A percentile compares a stretch with the other conserved stretches of the same genome.
Evolutionary conservation across 2,797 vertebrate species (phyloP).

Genomic region (Glyptemys insculpta): DNA sequence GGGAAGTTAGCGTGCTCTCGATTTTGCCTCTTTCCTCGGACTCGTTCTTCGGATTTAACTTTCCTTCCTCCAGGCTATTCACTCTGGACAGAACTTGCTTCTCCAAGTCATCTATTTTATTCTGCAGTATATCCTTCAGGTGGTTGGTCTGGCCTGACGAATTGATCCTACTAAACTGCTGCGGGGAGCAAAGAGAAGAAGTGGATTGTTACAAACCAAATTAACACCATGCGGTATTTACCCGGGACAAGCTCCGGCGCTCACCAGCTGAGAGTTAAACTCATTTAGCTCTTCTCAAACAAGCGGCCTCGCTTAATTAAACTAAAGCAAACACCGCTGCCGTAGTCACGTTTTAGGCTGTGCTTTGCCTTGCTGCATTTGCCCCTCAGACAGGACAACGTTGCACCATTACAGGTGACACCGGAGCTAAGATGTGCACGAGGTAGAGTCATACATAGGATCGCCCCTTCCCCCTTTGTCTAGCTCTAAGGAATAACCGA

Average conservation of each 20-base stretch:
- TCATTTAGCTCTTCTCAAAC: background rate
- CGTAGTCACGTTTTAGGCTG: background rate
- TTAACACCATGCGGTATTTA: background rate
- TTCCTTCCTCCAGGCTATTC: slow-evolving; percentile 93
- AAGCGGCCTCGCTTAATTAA: background rate
- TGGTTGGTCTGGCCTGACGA: slow-evolving; percentile 90
- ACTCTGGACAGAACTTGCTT: slow-evolving; percentile 95
- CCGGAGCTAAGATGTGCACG: no score
- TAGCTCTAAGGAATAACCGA: background rate
- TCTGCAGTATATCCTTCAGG: slow-evolving; percentile 95
- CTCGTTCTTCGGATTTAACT: slow-evolving; percentile 88
- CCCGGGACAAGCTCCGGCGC: background rate
- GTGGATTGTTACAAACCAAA: slow-evolving; percentile 31
- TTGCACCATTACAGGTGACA: no score
- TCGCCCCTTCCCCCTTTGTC: no score
- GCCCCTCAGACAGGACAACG: background rate
- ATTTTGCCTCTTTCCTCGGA: slow-evolving; percentile 93
- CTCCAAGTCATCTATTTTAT: slow-evolving; percentile 97
- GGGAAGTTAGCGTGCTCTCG: slow-evolving; percentile 92
- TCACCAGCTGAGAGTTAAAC: slow-evolving; percentile 1
- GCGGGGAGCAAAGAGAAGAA: slow-evolving; percentile 54
- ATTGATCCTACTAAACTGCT: slow-evolving; percentile 96
- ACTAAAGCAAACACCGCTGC: background rate
- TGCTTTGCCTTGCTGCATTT: background rate
- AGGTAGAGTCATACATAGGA: fast-evolving